Base-by-base conservation (phyloP, 2,888 invertebrate species). In the Melanchra persicariae region DNA sequence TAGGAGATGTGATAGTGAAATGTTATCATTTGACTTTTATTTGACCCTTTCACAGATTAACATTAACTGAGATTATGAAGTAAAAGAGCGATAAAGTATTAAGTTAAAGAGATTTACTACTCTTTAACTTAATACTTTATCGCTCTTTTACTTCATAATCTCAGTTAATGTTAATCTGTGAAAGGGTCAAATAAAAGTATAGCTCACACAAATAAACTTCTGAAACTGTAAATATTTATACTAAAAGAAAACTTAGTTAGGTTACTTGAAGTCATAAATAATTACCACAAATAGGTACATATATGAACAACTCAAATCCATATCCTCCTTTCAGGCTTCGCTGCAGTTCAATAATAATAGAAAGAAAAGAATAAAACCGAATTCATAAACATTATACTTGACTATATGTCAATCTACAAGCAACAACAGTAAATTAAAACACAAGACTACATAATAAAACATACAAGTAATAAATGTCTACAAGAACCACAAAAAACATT, bases 131-230 rank as follows among this genome's bases (percentile, higher is more conserved):
- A 19, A 45, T 8, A 54, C 10, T 52, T 52, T 51, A 51, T 24
- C 26, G 51, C 24, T 26, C 1, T 15, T 51, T 17, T 26, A 52
- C n/a, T 54, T 34, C 3, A n/a, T 30, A 54, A 68, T 40, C 57
- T 47, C 10, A 54, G 47, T 69, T 45, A 40, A 37, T 45, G 15
- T 12, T 19, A 37, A 26, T 78, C 43, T 57, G 34, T 57, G 59
- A 70, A 64, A 65, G 57, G 82, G 79, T 82, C 65, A 68, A 67
- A 68, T 71, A 55, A 64, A 79, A 62, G 79, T 79, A n/a, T n/a
- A n/a, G 0, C 6, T 43, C 4, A 26, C 10, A 43, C 17, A n/a
- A 17, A 7, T 30, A 8, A 10, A 26, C 15, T 19, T 30, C 19
- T 24, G 19, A 49, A 40, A 24, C 10, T 2, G 3, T 17, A 7